phyloP scores from a whole-genome alignment of 2,888 invertebrate species.

The Phania funesta region DNA sequence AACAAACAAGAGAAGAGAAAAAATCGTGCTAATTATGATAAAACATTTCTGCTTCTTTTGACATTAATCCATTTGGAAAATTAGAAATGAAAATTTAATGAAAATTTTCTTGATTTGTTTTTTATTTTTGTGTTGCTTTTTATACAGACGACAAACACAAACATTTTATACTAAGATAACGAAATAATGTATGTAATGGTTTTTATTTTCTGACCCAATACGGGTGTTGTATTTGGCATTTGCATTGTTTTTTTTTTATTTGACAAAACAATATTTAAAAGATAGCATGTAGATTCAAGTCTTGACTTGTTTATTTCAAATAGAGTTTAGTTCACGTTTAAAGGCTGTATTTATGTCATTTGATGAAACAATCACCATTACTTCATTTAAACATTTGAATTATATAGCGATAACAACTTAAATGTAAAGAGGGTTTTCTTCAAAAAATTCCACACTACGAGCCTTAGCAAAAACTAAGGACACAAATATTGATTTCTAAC shows the following conservation, averaged over 20 bases:
- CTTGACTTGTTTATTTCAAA: no score
- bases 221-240: background rate
- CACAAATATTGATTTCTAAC: no score
- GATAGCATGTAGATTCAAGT: no score
- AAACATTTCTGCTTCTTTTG: constrained; percentile 77
- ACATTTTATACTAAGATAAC: background rate
- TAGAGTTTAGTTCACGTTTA: no score
- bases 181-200: background rate
- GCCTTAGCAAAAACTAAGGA: no score
- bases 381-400: no score
- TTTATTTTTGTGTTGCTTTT: background rate
- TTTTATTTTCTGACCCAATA: background rate
- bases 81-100: constrained; percentile 78
- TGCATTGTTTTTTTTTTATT: background rate
- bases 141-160: background rate
- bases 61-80: constrained; percentile 79
- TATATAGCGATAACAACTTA: no score
- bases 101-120: constrained; percentile 70
- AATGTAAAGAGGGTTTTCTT: no score
- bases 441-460: no score
- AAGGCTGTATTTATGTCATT: no score
- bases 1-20: background rate
- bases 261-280: no score
- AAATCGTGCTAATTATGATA: constrained; percentile 76
- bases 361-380: no score